Evolutionary conservation across 2,113 vertebrate genomes (phyloP).

Genomic region (Kobus ellipsiprymnus): DNA sequence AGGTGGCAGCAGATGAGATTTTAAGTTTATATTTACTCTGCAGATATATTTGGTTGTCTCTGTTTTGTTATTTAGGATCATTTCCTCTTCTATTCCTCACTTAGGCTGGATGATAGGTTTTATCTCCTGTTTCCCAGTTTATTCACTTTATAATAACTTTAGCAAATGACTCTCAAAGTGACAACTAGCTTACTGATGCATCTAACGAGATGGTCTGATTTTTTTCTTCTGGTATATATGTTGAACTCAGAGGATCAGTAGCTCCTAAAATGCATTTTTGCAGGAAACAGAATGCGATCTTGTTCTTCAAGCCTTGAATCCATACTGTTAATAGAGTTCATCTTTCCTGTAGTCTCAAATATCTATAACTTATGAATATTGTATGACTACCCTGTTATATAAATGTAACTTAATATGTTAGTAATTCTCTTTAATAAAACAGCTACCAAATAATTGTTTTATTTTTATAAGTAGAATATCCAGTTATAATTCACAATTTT

Average conservation of each 20-base stretch:
- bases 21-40: background rate
- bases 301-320: background rate
- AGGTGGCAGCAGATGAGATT: background rate
- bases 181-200: background rate
- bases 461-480: background rate
- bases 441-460: background rate
- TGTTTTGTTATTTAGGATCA: background rate
- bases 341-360: background rate
- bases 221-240: background rate
- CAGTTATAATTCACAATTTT: background rate
- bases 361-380: background rate
- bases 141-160: background rate
- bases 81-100: background rate
- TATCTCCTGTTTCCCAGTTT: background rate
- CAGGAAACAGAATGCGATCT: background rate
- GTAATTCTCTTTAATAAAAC: background rate
- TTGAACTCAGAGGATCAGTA: background rate
- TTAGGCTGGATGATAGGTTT: background rate
- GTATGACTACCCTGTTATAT: background rate
- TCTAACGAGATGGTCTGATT: background rate
- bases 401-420: background rate
- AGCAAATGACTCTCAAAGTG: background rate
- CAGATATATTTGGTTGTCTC: background rate
- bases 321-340: background rate
- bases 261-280: background rate